Base-by-base conservation (phyloP, 2,113 vertebrate species). In the Suncus etruscus region DNA sequence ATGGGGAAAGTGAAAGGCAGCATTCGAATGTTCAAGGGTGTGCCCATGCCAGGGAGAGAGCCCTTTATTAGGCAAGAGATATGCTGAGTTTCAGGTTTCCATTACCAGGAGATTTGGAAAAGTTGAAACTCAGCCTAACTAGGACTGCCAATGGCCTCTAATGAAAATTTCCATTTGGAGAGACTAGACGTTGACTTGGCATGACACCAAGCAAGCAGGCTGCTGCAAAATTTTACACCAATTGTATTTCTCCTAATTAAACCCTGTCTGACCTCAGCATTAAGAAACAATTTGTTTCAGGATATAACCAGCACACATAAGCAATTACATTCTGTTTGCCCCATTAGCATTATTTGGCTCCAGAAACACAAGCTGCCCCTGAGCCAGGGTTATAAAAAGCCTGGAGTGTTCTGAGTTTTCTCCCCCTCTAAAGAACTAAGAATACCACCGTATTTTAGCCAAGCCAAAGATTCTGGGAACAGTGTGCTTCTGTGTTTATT, bases 171-270 rank as follows among this genome's bases (percentile, higher is more conserved):
- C 98, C 98, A 96, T 98, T 98, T 97, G 97, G 97, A 98, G 96
- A 97, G 97, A 97, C 96, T 98, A 93, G 97, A 97, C 98, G 97
- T 98, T 97, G 95, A 96, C 97, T 97, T 98, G 98, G 98, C 98
- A 98, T 92, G 95, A 97, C 96, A 98, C 98, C 98, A 99, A 98
- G 97, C 96, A 97, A 97, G 97, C 97, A 98, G 96, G 95, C 97
- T 96, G 97, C 98, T 98, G 97, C 97, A 98, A 97, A 98, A 97
- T 98, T 98, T 98, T 98, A 98, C 98, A 98, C 98, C 98, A 98
- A 99, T 99, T 99, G 98, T 98, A 98, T 98, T 98, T 99, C 98
- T 98, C 97, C 98, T 98, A 98, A 99, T 99, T 99, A 99, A 99
- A 99, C 98, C 98, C 98, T 97, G 98, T 98, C 98, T 99, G 98